Evolutionary conservation across 2,888 invertebrate species (phyloP).

Genomic region (Tricholauxania praeusta): DNA sequence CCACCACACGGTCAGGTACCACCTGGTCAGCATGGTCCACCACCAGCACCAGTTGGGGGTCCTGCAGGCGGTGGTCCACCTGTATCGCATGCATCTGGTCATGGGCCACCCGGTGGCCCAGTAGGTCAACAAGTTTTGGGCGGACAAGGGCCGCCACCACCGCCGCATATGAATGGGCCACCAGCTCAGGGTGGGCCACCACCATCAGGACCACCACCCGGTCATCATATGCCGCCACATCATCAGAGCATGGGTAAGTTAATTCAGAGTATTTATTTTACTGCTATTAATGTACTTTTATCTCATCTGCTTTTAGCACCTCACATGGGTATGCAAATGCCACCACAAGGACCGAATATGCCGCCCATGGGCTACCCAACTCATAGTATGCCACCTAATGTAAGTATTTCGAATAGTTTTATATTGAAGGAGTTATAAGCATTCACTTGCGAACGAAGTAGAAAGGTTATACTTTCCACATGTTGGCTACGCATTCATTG

Average conservation of each 20-base stretch:
- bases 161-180: constrained; percentile 64
- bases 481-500: too few relatives aligned
- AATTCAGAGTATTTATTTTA: neutral
- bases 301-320: constrained; percentile 53
- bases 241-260: constrained; percentile 70
- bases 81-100: constrained; percentile 53
- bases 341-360: constrained; percentile 68
- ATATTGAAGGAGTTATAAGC: neutral
- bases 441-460: too few relatives aligned
- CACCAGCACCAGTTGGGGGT: constrained; percentile 51
- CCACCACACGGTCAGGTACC: constrained; percentile 56
- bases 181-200: constrained; percentile 58
- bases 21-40: constrained; percentile 58
- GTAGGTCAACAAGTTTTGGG: constrained; percentile 59
- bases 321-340: constrained; percentile 68
- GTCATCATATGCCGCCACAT: constrained; percentile 71
- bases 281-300: neutral
- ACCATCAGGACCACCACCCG: constrained; percentile 68
- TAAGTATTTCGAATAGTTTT: constrained; percentile 53
- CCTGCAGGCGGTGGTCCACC: constrained; percentile 56
- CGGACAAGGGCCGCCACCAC: constrained; percentile 70
- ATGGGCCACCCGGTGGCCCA: constrained; percentile 54
- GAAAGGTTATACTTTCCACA: too few relatives aligned
- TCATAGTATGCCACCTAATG: constrained; percentile 73
- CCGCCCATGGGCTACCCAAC: constrained; percentile 72